phyloP scores from a whole-genome alignment of 2,888 invertebrate species.

The Anaspis maculata region DNA sequence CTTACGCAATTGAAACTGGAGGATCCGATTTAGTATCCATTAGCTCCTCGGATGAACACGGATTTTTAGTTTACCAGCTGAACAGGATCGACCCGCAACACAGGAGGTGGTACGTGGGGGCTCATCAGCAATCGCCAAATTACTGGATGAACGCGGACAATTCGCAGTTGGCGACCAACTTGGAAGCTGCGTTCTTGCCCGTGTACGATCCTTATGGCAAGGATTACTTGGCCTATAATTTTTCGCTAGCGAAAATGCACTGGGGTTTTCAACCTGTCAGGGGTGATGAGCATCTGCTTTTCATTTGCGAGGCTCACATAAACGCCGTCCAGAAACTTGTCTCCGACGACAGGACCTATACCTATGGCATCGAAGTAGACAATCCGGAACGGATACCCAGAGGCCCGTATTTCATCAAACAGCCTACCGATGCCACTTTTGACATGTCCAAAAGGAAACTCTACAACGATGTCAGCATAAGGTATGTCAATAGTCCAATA shows the following conservation, averaged over 20 bases:
- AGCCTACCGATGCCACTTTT: conserved; percentile 76
- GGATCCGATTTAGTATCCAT: conserved; percentile 75
- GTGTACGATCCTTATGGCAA: conserved; percentile 51
- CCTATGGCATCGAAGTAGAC: conserved; percentile 75
- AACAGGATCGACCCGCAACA: conserved; percentile 77
- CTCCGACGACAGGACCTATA: conserved; percentile 69
- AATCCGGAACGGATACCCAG: conserved; percentile 75
- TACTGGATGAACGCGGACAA: conserved; percentile 83
- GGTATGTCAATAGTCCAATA: too few relatives aligned
- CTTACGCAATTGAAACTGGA: conserved; percentile 44
- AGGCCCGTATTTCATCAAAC: conserved; percentile 82
- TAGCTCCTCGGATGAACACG: conserved; percentile 77
- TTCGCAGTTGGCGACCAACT: conserved; percentile 64
- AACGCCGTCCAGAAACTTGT: conserved; percentile 60
- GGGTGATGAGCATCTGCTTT: conserved; percentile 68
- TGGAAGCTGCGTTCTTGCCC: conserved; percentile 77
- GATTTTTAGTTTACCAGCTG: conserved; percentile 76
- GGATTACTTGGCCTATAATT: conserved; percentile 75
- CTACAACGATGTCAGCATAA: conserved; percentile 65
- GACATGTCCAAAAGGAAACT: conserved; percentile 65
- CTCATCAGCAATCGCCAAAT: conserved; percentile 63
- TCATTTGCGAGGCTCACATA: conserved; percentile 84
- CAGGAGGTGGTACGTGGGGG: conserved; percentile 79
- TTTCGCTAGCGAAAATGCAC: conserved; percentile 58
- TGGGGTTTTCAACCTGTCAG: conserved; percentile 81